These are phyloP conservation scores for Heterodera schachtii DNA, from an alignment of 1,140 invertebrate genomes.

Conservation along the genomic window DNA sequence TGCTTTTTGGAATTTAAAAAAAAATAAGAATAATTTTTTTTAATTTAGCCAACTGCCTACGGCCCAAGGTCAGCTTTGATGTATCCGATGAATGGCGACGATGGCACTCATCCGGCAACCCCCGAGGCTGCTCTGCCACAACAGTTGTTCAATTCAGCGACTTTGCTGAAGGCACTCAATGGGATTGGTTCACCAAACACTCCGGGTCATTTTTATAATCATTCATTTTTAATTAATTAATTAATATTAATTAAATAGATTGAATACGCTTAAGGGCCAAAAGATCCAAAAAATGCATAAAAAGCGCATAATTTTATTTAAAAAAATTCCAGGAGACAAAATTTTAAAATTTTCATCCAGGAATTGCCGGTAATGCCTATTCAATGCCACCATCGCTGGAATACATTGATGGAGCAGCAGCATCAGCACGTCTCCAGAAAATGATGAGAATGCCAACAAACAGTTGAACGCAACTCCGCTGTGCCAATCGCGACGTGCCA, in stretches of 20 bases:
- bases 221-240: no score
- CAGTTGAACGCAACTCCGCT: slow-evolving; percentile 21
- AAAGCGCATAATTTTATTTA: no score
- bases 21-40: neutral
- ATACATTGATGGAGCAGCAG: neutral
- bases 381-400: slow-evolving; percentile 1
- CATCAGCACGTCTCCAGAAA: neutral
- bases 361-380: slow-evolving; percentile 5
- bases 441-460: neutral
- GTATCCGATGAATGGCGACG: neutral
- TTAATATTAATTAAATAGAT: no score
- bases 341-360: neutral
- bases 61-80: slow-evolving; percentile 8
- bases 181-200: slow-evolving; percentile 18
- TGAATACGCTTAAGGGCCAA: no score
- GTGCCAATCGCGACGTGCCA: slow-evolving; percentile 14
- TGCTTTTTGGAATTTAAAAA: no score
- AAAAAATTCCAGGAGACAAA: no score
- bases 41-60: slow-evolving; percentile 23
- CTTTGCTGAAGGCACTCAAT: slow-evolving; percentile 8
- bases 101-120: neutral
- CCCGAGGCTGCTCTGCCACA: neutral
- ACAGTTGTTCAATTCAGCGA: slow-evolving; percentile 8
- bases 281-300: no score
- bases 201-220: neutral